Conservation (phyloP, 1,140 invertebrate species). For the Zaprionus gabonicus region DNA sequence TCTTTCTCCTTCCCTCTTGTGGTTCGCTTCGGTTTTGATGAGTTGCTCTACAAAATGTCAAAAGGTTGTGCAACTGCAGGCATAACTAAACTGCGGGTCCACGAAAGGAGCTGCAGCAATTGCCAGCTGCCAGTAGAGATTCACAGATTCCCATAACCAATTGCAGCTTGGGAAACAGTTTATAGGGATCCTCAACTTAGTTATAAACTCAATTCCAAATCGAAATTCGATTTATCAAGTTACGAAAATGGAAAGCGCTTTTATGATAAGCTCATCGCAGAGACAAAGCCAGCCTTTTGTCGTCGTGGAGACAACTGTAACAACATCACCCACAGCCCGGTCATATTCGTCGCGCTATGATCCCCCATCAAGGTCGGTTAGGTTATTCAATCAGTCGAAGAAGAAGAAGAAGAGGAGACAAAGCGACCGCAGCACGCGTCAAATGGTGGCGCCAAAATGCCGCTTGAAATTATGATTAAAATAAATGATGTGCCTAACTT, state of each 20-base stretch:
- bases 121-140: background rate
- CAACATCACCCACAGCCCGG: slow-evolving; percentile 23
- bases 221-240: background rate
- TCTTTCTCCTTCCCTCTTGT: background rate
- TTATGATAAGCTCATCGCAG: slow-evolving; percentile 18
- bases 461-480: slow-evolving; percentile 53
- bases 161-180: background rate
- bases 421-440: slow-evolving; percentile 57
- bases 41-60: slow-evolving; percentile 60
- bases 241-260: slow-evolving; percentile 16
- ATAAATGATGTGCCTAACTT: slow-evolving; percentile 36
- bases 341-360: slow-evolving; percentile 4
- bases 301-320: slow-evolving; percentile 6
- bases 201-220: background rate
- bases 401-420: background rate
- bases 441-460: slow-evolving; percentile 70
- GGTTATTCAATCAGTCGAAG: slow-evolving; percentile 21
- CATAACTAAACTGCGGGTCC: slow-evolving; percentile 23
- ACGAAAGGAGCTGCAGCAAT: background rate
- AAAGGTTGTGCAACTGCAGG: slow-evolving; percentile 57
- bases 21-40: slow-evolving; percentile 56
- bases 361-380: slow-evolving; percentile 19
- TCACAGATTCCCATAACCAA: slow-evolving; percentile 31
- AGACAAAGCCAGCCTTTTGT: slow-evolving; percentile 17
- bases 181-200: background rate